A percentile compares a stretch with the other conserved stretches of the same genome.
These are phyloP conservation scores for Camptogramma bilineatum DNA, from an alignment of 2,888 invertebrate genomes.

Conservation along the genomic window DNA sequence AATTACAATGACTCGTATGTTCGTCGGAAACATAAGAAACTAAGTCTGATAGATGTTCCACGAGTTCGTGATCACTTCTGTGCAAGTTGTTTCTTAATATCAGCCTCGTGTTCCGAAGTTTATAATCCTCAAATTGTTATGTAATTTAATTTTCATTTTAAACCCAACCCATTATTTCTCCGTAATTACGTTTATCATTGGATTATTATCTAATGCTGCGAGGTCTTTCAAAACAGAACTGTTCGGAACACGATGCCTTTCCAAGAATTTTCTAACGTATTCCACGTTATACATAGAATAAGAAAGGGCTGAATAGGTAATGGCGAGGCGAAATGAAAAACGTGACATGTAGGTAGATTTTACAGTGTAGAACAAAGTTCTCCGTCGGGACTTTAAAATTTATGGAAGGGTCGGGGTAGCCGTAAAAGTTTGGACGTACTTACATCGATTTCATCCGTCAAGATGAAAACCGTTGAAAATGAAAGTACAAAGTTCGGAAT, in stretches of 20 bases:
- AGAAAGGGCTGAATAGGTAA: slow-evolving; percentile 27
- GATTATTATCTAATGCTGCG: slow-evolving; percentile 14
- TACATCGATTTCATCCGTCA: slow-evolving; percentile 34
- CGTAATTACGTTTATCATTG: slow-evolving; percentile 30
- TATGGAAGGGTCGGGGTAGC: slow-evolving; percentile 29
- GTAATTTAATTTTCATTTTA: slow-evolving; percentile 18
- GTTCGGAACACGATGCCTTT: slow-evolving; percentile 25
- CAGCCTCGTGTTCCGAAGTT: neutral
- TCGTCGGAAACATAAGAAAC: slow-evolving; percentile 40
- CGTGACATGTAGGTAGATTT: slow-evolving; percentile 32
- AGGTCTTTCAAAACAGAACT: slow-evolving; percentile 22
- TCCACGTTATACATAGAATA: slow-evolving; percentile 22
- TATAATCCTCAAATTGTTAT: slow-evolving; percentile 10
- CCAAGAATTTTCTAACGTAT: slow-evolving; percentile 25
- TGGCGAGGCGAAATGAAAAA: slow-evolving; percentile 28
- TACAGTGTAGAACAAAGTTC: slow-evolving; percentile 28
- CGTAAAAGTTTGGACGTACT: slow-evolving; percentile 35
- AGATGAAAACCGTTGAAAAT: slow-evolving; percentile 51
- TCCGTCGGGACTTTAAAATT: slow-evolving; percentile 36
- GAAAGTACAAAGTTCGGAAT: slow-evolving; percentile 62
- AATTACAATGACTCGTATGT: slow-evolving; percentile 61
- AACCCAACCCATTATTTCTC: slow-evolving; percentile 16
- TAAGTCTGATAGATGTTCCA: slow-evolving; percentile 39
- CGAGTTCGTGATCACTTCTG: slow-evolving; percentile 18
- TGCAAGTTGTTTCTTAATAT: slow-evolving; percentile 5